phyloP scores from a whole-genome alignment of 1,140 invertebrate genomes.

The Elysia chlorotica region DNA sequence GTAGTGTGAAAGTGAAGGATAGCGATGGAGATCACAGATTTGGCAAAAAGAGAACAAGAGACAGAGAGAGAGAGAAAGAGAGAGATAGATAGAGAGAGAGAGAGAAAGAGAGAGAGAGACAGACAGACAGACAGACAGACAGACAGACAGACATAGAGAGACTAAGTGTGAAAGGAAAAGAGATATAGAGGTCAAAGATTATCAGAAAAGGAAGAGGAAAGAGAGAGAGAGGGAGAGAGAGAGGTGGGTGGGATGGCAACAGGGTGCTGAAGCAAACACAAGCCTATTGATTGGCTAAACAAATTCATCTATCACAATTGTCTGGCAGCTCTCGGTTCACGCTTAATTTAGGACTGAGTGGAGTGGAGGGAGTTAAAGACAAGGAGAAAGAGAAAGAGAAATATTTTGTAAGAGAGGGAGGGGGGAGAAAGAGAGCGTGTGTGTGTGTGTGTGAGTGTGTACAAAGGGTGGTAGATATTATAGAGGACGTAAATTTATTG shows the following conservation, averaged over 20 bases:
- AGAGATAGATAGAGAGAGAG: slow-evolving; percentile 12
- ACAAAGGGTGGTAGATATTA: neutral
- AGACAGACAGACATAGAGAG: neutral
- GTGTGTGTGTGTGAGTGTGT: neutral
- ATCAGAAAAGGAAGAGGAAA: neutral
- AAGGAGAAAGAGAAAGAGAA: slow-evolving; percentile 6
- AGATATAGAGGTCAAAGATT: neutral
- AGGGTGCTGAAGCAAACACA: neutral
- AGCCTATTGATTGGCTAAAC: neutral
- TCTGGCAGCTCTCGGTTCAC: neutral
- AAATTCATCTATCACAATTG: neutral
- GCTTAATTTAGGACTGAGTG: neutral
- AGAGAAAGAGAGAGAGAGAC: slow-evolving; percentile 13
- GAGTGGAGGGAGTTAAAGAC: neutral
- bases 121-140: neutral
- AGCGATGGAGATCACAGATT: neutral
- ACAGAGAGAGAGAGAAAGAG: slow-evolving; percentile 5
- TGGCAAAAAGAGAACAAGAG: neutral
- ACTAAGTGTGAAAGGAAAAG: neutral
- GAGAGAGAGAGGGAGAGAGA: neutral
- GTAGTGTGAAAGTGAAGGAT: neutral
- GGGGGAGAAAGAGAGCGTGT: neutral
- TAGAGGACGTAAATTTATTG: neutral
- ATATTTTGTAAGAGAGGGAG: neutral
- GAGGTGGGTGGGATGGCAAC: neutral